Evolutionary conservation across 2,888 invertebrate species (phyloP).

Genomic region (Notocelia uddmanniana): DNA sequence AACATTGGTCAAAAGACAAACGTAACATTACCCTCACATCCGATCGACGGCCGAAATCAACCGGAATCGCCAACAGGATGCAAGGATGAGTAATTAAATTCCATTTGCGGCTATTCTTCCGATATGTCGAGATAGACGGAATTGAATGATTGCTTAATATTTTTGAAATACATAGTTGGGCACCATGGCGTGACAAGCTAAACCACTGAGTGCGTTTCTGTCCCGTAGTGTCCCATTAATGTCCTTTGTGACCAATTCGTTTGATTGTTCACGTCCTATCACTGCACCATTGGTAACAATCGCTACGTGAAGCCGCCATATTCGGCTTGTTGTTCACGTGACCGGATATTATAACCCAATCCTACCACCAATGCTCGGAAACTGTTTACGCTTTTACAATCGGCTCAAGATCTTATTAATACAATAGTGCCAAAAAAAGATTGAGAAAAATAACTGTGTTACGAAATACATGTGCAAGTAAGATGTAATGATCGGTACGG

Average conservation of each 20-base stretch:
- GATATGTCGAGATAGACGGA: constrained; percentile 18
- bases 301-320: constrained; percentile 53
- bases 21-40: constrained; percentile 18
- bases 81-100: constrained; percentile 47
- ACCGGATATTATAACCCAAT: constrained; percentile 49
- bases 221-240: constrained; percentile 68
- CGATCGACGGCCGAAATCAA: constrained; percentile 10
- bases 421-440: constrained; percentile 46
- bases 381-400: constrained; percentile 27
- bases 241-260: constrained; percentile 68
- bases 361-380: constrained; percentile 41
- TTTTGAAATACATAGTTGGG: constrained; percentile 67
- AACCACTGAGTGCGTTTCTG: constrained; percentile 58
- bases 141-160: constrained; percentile 23
- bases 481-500: constrained; percentile 70
- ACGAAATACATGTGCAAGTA: constrained; percentile 67
- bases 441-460: constrained; percentile 66
- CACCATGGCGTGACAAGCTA: constrained; percentile 71
- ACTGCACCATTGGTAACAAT: constrained; percentile 41
- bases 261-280: constrained; percentile 59
- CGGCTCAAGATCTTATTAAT: constrained; percentile 1
- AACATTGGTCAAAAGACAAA: constrained; percentile 54
- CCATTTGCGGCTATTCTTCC: constrained; percentile 38
- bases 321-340: constrained; percentile 52
- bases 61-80: constrained; percentile 47